These are phyloP conservation scores for Dinocampus coccinellae DNA, from an alignment of 2,888 invertebrate species.

Conservation along the genomic window DNA sequence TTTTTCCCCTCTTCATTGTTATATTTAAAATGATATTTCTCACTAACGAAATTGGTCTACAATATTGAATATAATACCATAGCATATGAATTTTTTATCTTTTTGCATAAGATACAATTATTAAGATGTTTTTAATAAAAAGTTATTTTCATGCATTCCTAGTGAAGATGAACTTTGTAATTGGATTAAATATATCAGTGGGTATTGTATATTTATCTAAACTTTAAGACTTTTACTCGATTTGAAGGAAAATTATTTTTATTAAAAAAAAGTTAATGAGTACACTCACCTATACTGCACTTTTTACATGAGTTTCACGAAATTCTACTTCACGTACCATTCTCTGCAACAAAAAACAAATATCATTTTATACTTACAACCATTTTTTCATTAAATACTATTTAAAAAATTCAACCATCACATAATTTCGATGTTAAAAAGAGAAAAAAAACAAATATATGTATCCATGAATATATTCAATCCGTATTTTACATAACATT, in stretches of 20 bases:
- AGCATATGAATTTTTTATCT: too few species aligned
- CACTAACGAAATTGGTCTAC: too few species aligned
- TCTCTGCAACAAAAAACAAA: constrained; percentile 28
- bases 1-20: too few species aligned
- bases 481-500: background rate
- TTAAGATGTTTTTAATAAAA: too few species aligned
- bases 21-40: too few species aligned
- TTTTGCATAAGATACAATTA: too few species aligned
- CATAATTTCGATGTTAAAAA: background rate
- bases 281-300: constrained; percentile 44
- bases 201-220: background rate
- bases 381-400: background rate
- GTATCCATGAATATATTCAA: background rate
- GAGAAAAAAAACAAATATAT: too few species aligned
- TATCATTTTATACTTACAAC: background rate
- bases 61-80: too few species aligned
- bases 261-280: background rate
- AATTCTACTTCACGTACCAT: constrained; percentile 45
- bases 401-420: background rate
- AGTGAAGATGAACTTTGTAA: too few species aligned
- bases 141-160: too few species aligned
- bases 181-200: too few species aligned
- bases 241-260: background rate
- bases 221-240: background rate
- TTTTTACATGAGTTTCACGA: constrained; percentile 45